These are phyloP conservation scores for Ectemnius continuus DNA, from an alignment of 2,888 invertebrate genomes.

Conservation along the genomic window DNA sequence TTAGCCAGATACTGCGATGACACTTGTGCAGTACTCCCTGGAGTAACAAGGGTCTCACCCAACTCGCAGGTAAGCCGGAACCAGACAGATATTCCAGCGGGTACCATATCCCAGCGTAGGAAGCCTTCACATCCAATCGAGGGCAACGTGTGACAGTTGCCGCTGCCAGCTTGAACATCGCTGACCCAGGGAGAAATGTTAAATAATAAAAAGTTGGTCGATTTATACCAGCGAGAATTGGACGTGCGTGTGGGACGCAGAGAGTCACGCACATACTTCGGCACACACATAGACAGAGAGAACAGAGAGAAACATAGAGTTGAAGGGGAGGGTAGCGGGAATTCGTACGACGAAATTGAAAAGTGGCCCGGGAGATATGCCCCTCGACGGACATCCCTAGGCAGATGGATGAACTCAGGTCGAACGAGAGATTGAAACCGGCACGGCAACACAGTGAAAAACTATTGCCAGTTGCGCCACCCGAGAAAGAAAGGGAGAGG, in stretches of 20 bases:
- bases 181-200: constrained; percentile 37
- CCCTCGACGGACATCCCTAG: constrained; percentile 60
- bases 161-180: constrained; percentile 23
- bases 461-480: constrained; percentile 43
- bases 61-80: constrained; percentile 35
- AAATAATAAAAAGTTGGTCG: constrained; percentile 69
- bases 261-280: no score
- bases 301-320: no score
- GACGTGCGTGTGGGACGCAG: constrained; percentile 29
- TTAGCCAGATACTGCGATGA: constrained; percentile 75
- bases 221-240: constrained; percentile 62
- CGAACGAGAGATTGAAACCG: constrained; percentile 62
- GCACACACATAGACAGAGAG: no score
- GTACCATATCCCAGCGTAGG: constrained; percentile 15
- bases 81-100: constrained; percentile 50
- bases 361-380: constrained; percentile 62
- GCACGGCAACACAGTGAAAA: constrained; percentile 58
- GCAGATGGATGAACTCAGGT: constrained; percentile 60
- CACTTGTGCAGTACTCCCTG: constrained; percentile 69
- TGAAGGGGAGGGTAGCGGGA: constrained; percentile 6
- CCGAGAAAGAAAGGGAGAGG: no score
- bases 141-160: background rate
- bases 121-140: constrained; percentile 30
- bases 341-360: constrained; percentile 65
- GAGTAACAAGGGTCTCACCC: constrained; percentile 26